Evolutionary conservation across 2,888 invertebrate species (phyloP).

Genomic region (Megastigmus dorsalis): DNA sequence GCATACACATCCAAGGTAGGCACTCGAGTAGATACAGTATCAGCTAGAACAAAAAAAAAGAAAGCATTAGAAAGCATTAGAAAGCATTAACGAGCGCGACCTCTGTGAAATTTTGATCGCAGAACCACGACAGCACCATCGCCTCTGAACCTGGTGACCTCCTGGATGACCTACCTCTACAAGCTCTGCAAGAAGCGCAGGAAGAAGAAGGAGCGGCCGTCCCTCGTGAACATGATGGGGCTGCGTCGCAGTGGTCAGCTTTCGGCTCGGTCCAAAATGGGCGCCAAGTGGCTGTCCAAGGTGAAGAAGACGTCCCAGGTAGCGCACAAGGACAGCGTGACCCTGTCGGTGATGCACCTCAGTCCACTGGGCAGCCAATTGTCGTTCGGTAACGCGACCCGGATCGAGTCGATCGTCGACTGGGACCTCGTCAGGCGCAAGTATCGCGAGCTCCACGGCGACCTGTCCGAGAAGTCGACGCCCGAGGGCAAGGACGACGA

Average conservation of each 20-base stretch:
- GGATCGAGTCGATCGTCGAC: conserved; percentile 92
- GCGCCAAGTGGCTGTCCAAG: conserved; percentile 91
- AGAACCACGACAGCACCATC: conserved; percentile 92
- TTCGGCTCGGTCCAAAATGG: conserved; percentile 90
- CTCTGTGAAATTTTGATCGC: neutral
- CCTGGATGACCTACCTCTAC: conserved; percentile 91
- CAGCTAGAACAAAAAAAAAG: too few species aligned
- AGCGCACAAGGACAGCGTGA: conserved; percentile 85
- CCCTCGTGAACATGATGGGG: conserved; percentile 89
- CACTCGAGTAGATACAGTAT: too few species aligned
- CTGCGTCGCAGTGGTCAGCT: conserved; percentile 81
- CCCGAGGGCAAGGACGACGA: conserved; percentile 62
- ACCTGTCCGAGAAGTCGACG: conserved; percentile 59
- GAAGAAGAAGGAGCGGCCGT: conserved; percentile 85
- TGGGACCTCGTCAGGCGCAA: conserved; percentile 94
- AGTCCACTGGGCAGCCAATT: conserved; percentile 89
- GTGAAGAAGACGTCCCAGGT: conserved; percentile 90
- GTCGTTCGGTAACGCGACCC: conserved; percentile 84
- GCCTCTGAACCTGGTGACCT: conserved; percentile 96
- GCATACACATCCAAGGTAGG: too few species aligned
- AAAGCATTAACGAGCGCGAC: neutral
- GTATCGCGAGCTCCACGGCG: conserved; percentile 85
- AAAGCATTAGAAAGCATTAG: too few species aligned
- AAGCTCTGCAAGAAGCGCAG: conserved; percentile 85
- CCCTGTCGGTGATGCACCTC: conserved; percentile 86